Evolutionary conservation across 1,140 invertebrate genomes (phyloP), one percentile per base, ranked within the genome.

Genomic region (Musca vetustissima): DNA sequence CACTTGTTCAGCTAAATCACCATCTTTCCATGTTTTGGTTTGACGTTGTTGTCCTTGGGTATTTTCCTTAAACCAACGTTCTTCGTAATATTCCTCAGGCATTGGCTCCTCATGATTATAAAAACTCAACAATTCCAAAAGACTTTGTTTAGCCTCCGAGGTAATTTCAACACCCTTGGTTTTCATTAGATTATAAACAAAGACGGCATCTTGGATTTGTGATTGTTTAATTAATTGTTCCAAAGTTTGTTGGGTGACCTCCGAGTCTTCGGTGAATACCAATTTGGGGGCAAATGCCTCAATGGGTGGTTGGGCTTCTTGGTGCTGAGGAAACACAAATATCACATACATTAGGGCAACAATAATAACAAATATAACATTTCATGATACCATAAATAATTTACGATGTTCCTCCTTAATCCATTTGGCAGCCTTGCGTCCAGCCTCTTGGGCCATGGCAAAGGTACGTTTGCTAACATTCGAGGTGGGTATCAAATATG

Each of bases 351-450:
- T 49, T 50, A 13, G 11, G 47, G 11, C 14, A 17, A 64, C n/a
- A 43, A 8, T 28, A 28, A 64, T 19, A 17, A 61, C 24, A 55
- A 66, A 14, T 28, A 15, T 6, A 55, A 59, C 19, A 66, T 25
- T 6, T 36, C 13, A 17, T 14, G 64, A 53, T 59, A 83, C 81
- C 64, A 89, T 83, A 82, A 97, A 96, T 55, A 92, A 77, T 7
- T 93, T 86, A 2, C 74, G 76, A 53, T 80, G 91, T 77, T 95
- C 85, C 73, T 93, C 85, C 70, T 89, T 83, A 57, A 97, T 87
- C 91, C 92, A 98, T 68, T 88, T 87, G 2, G 95, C 95, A 52
- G 95, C 90, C 84, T 94, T 96, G 61, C 88, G 87, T 7, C 95
- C 95, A 24, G 94, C 88, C 81, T 96, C 94, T 78, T 91, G 90